A percentile compares a stretch with the other conserved stretches of the same genome.
Conservation (phyloP, 2,113 vertebrate species). For the Ophiodon elongatus region DNA sequence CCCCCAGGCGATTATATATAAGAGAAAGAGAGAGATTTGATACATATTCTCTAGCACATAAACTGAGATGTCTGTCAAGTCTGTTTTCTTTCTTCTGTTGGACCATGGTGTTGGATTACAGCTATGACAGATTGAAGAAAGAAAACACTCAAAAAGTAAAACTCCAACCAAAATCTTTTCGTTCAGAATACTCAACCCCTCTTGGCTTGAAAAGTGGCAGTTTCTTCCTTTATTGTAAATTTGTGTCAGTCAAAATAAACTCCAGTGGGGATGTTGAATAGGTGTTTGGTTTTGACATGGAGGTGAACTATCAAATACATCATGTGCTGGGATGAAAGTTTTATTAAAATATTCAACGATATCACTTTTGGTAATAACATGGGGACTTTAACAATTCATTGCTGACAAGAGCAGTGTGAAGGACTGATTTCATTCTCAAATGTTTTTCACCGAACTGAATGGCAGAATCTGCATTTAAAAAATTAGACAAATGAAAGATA, state of each 20-base stretch:
- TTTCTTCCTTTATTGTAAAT: not conserved
- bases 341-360: not conserved
- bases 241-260: not conserved
- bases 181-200: not conserved
- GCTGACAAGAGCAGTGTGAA: not conserved
- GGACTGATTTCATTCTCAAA: not conserved
- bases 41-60: slow-evolving; percentile 15
- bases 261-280: not conserved
- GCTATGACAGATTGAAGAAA: slow-evolving; percentile 3
- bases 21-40: slow-evolving; percentile 5
- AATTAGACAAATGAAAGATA: not conserved
- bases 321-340: not conserved
- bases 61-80: slow-evolving; percentile 7
- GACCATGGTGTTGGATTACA: not conserved
- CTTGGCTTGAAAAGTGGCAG: not conserved
- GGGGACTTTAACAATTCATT: not conserved
- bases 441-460: not conserved
- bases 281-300: not conserved
- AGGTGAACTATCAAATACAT: slow-evolving; percentile 3
- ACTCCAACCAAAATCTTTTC: not conserved
- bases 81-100: not conserved
- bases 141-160: not conserved
- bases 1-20: not conserved
- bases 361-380: not conserved
- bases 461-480: not conserved